Base-by-base conservation (phyloP, 2,888 invertebrate genomes). In the Tridacna crocea region DNA sequence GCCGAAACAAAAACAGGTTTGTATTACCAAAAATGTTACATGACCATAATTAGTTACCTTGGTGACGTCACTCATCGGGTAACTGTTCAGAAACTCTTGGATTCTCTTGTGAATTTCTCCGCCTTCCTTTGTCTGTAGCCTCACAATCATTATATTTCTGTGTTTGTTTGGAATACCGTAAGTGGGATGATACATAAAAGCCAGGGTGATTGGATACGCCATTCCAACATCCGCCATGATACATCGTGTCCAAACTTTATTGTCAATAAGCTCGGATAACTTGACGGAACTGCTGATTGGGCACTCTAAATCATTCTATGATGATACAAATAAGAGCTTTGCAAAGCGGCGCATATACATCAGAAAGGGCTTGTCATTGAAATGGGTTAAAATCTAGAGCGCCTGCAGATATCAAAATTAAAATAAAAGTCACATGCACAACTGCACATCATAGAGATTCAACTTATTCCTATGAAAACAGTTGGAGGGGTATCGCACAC, bases 201-300 rank as follows among this genome's bases (percentile, higher is more conserved):
- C 88, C 19, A 89, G 76, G 0, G 89, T 89, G 48, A 78, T 82
- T 12, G 89, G 89, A 60, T 77, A 82, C 15, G 36, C 66, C 63
- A 88, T 79, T 8, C 85, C 87, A 58, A 82, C 84, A 12, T 83
- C 78, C 10, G 88, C 83, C 87, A 88, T 85, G 13, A 87, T 47
- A 12, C 79, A 79, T 10, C 90, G 75, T 12, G 90, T 90, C 80
- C 85, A 85, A 0, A 91, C 75, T 82, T 91, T 91, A 78, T 91
- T 87, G 63, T 91, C 90, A 0, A 87, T 83, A 17, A 82, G 36
- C n/a, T 75, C 82, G 55, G 78, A 83, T 11, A 91, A 82, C 15
- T 84, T 72, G 3, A 87, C 51, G 0, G 90, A 89, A 68, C 89
- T 88, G 27, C 89, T 88, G 84, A 87, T 89, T 0, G 91, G 90